These are phyloP conservation scores for Perizoma affinitatum DNA, from an alignment of 2,888 invertebrate species.

Conservation along the genomic window DNA sequence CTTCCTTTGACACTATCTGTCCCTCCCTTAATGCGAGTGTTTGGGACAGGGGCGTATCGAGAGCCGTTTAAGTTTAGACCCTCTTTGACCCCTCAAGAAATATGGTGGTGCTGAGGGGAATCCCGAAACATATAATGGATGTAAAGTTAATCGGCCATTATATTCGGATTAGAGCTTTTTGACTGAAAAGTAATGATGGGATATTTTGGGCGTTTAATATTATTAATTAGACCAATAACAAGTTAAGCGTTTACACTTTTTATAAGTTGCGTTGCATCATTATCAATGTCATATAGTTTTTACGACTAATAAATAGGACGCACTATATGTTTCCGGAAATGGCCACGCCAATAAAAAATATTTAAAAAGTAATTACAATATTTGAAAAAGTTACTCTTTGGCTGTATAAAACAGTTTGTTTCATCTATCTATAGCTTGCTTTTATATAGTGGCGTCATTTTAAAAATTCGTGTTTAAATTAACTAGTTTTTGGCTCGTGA, in stretches of 20 bases:
- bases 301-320: no score
- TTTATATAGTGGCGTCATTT: no score
- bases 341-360: no score
- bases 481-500: no score
- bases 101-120: slow-evolving; percentile 55
- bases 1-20: slow-evolving; percentile 83
- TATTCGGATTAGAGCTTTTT: slow-evolving; percentile 30
- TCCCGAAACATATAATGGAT: slow-evolving; percentile 42
- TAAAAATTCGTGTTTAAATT: no score
- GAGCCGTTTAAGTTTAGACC: slow-evolving; percentile 70
- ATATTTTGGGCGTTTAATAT: not conserved
- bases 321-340: no score
- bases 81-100: slow-evolving; percentile 71
- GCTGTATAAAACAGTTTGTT: no score
- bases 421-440: no score
- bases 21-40: slow-evolving; percentile 69
- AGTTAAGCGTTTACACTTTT: not conserved
- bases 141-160: slow-evolving; percentile 47
- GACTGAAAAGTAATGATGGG: not conserved
- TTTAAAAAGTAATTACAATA: no score
- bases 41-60: slow-evolving; percentile 77
- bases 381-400: no score
- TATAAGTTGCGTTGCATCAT: no score
- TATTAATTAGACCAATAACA: not conserved
- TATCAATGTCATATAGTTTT: no score